Evolutionary conservation across 2,113 vertebrate species (phyloP), one percentile per base, ranked within the genome.

Genomic region (Narcine bancroftii): DNA sequence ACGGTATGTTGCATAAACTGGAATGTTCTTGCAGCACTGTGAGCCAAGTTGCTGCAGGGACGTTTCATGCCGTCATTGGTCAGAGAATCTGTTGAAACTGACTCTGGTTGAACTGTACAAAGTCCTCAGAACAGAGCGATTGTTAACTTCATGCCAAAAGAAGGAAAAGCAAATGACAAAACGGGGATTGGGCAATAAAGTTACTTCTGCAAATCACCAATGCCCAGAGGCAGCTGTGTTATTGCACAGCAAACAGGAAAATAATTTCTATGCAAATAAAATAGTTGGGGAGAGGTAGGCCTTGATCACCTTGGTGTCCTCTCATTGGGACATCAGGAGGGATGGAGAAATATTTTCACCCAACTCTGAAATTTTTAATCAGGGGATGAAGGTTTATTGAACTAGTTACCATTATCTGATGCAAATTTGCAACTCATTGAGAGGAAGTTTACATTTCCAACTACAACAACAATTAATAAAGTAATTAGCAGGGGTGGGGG

Each of bases 91-190:
- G 45, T 47, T 79, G 45, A 39, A 36, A 36, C 72, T 13, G 72
- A 75, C 11, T 77, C 36, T 21, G 17, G 0, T 11, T 39, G 75
- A 15, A 79, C 26, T 7, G 11, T 29, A 50, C 6, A 53, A 60
- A 87, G 56, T 17, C 50, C n/a, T 63, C 53, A 19, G 2, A 87
- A 50, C 53, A 24, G 2, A 60, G 33, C 19, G 53, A 15, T n/a
- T 26, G 24, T 26, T 47, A 79, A 47, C 10, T 9, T 79, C 79
- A 56, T 53, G 10, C 50, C 79, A 60, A 60, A 87, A 87, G 81
- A 60, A 87, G 53, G 53, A 87, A 87, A 36, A 87, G 81, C 53
- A 87, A 87, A 11, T 60, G 81, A 60, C 33, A 87, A 36, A 87
- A 36, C 36, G 50, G 33, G n/a, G 6, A 56, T 87, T 87, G 81